phyloP scores from a whole-genome alignment of 2,888 invertebrate genomes.

The Junonia oenone region DNA sequence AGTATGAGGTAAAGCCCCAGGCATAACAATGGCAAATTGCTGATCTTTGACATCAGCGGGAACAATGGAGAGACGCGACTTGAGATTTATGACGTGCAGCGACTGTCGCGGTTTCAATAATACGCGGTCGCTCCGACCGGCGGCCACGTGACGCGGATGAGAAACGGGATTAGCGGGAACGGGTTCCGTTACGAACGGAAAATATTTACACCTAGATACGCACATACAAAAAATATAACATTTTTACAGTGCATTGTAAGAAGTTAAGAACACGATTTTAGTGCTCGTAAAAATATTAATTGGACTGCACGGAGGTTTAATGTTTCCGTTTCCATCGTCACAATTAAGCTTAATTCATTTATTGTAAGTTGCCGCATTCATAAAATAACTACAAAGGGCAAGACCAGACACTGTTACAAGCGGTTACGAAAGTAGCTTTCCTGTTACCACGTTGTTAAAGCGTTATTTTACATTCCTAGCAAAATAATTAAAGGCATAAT shows the following conservation, averaged over 20 bases:
- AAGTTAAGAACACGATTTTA: not conserved
- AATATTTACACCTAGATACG: not conserved
- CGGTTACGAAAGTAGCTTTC: slow-evolving; percentile 8
- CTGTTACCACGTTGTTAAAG: not conserved
- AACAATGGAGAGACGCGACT: slow-evolving; percentile 65
- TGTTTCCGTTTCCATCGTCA: slow-evolving; percentile 1
- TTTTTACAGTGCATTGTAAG: too few relatives aligned
- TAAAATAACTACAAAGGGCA: slow-evolving; percentile 16
- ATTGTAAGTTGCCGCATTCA: slow-evolving; percentile 16
- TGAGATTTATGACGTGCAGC: slow-evolving; percentile 44
- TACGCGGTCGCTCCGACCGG: slow-evolving; percentile 24
- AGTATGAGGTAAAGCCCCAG: slow-evolving; percentile 36
- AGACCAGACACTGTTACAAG: not conserved
- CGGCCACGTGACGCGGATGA: slow-evolving; percentile 13
- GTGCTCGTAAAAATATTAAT: slow-evolving; percentile 3
- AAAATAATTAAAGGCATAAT: not conserved
- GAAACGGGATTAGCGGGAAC: slow-evolving; percentile 17
- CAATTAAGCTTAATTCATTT: slow-evolving; percentile 12
- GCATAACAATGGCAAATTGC: slow-evolving; percentile 71
- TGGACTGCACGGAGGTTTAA: not conserved
- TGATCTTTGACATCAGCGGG: slow-evolving; percentile 73
- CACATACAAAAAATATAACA: not conserved
- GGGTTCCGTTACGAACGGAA: slow-evolving; percentile 9
- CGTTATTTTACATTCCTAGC: not conserved
- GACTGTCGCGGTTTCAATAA: slow-evolving; percentile 40